These are phyloP conservation scores for Gobionotothen gibberifrons DNA, from an alignment of 2,797 vertebrate species.

Conservation along the genomic window DNA sequence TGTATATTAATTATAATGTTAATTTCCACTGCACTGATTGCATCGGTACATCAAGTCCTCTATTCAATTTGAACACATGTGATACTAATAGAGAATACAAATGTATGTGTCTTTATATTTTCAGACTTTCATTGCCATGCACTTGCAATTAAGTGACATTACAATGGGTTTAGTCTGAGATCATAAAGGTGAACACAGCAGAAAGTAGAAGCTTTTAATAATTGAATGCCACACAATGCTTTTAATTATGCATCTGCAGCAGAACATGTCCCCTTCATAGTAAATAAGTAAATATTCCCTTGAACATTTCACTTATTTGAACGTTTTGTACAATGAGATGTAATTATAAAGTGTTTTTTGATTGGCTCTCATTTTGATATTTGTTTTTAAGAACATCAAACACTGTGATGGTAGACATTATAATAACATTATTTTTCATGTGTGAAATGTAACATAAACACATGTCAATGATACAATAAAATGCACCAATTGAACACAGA, in stretches of 20 bases:
- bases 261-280: neutral
- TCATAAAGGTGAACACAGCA: conserved; percentile 8
- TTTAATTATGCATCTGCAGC: conserved; percentile 12
- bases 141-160: conserved; percentile 9
- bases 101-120: conserved; percentile 18
- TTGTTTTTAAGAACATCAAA: conserved; percentile 8
- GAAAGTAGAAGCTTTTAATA: conserved; percentile 16
- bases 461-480: conserved; percentile 1
- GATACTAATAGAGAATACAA: neutral
- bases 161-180: conserved; percentile 8
- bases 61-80: neutral
- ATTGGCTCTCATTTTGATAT: neutral
- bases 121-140: neutral
- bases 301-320: neutral
- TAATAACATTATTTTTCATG: neutral
- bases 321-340: neutral
- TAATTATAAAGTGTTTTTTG: conserved; percentile 11
- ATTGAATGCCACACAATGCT: conserved; percentile 6
- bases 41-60: neutral
- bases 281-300: neutral
- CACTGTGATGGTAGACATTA: neutral
- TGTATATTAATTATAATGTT: neutral
- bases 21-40: neutral
- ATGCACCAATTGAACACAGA: conserved; percentile 1
- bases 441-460: neutral